Evolutionary conservation across 1,140 invertebrate species (phyloP).

Genomic region (Magallana angulata): DNA sequence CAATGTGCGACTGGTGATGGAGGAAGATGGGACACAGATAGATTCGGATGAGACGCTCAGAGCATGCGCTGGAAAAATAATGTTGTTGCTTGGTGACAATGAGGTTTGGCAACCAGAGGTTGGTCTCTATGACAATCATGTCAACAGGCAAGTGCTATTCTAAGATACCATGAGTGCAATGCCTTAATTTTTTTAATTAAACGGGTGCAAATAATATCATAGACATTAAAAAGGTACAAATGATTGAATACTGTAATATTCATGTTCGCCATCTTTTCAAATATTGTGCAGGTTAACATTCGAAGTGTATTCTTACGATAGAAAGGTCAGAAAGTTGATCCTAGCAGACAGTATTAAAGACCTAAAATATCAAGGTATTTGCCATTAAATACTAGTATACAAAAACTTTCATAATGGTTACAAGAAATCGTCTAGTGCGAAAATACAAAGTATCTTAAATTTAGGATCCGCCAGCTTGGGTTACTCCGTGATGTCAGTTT

Average conservation of each 20-base stretch:
- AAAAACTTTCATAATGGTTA: too few species aligned
- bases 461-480: slow-evolving; percentile 8
- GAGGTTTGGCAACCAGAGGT: slow-evolving; percentile 7
- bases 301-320: slow-evolving; percentile 25
- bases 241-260: too few species aligned
- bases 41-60: slow-evolving; percentile 9
- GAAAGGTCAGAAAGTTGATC: slow-evolving; percentile 33
- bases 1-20: slow-evolving; percentile 12
- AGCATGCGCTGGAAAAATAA: slow-evolving; percentile 36
- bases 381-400: background rate
- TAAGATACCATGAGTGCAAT: too few species aligned
- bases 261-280: background rate
- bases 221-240: too few species aligned
- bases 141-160: background rate
- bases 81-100: background rate
- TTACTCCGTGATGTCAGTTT: slow-evolving; percentile 6
- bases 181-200: too few species aligned
- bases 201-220: too few species aligned
- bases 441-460: background rate
- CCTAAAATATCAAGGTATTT: slow-evolving; percentile 38
- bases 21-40: slow-evolving; percentile 36
- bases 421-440: too few species aligned
- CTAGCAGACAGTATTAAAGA: slow-evolving; percentile 9
- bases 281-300: slow-evolving; percentile 21
- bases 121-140: slow-evolving; percentile 5